phyloP scores from a whole-genome alignment of 2,113 vertebrate genomes.

The Halcyon senegalensis region DNA sequence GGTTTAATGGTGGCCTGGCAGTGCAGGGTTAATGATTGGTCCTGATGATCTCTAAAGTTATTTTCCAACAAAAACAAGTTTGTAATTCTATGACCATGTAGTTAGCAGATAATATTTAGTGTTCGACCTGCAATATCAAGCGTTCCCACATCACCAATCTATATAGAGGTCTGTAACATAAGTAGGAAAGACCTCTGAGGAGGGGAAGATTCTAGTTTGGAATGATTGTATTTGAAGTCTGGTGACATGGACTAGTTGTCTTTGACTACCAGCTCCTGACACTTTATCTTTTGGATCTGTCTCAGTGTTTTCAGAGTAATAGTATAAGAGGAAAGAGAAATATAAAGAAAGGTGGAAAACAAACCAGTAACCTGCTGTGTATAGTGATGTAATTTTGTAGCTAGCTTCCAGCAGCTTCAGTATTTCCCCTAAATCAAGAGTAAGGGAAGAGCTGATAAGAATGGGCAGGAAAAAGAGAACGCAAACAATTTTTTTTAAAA shows the following conservation, averaged over 20 bases:
- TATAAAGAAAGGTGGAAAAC: background rate
- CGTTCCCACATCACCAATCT: background rate
- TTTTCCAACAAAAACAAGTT: background rate
- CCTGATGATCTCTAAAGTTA: rapidly evolving
- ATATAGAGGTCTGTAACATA: background rate
- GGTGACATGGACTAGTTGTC: background rate
- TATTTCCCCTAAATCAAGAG: background rate
- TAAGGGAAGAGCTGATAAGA: background rate
- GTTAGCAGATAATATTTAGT: background rate
- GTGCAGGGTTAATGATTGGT: background rate
- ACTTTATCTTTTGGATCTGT: background rate
- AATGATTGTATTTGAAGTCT: background rate
- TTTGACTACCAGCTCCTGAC: background rate
- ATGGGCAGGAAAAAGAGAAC: background rate
- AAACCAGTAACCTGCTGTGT: background rate
- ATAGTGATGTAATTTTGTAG: background rate
- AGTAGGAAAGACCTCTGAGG: background rate
- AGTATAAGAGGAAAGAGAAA: background rate
- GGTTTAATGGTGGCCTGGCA: background rate
- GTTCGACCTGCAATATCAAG: background rate
- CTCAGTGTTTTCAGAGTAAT: background rate
- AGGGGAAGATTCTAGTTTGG: background rate
- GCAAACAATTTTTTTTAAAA: background rate
- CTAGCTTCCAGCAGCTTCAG: background rate
- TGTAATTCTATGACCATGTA: background rate